These are phyloP conservation scores for Eolophus roseicapilla DNA, from an alignment of 2,113 vertebrate species.

Conservation along the genomic window DNA sequence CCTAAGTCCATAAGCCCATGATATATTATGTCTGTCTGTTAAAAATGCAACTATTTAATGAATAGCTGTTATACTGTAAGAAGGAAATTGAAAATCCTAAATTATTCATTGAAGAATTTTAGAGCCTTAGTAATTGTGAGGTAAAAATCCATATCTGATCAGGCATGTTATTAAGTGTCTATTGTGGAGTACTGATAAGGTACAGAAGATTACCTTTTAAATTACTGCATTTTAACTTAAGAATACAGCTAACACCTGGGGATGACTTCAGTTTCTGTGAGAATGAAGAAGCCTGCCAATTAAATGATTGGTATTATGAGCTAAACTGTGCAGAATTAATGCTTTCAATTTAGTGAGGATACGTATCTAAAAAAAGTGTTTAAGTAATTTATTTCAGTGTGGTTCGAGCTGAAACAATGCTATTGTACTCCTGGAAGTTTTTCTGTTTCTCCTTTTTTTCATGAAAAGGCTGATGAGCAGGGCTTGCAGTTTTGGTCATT, in stretches of 20 bases:
- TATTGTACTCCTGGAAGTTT: not conserved
- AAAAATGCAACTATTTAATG: not conserved
- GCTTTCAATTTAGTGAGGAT: not conserved
- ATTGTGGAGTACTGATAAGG: slow-evolving; percentile 3
- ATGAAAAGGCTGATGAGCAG: not conserved
- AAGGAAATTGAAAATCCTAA: not conserved
- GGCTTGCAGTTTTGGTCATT: not conserved
- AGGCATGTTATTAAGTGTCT: not conserved
- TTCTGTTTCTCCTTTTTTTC: not conserved
- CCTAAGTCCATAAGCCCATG: not conserved
- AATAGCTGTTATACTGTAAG: not conserved
- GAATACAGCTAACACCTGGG: not conserved
- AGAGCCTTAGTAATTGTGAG: not conserved
- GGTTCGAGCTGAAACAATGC: not conserved
- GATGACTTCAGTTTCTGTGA: not conserved
- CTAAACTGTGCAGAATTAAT: not conserved
- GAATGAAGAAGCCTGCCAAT: not conserved
- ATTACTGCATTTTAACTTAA: slow-evolving; percentile 13
- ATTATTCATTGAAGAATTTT: not conserved
- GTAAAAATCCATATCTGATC: slow-evolving; percentile 7
- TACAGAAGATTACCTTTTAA: slow-evolving; percentile 19
- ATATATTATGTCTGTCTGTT: not conserved
- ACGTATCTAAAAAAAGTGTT: not conserved
- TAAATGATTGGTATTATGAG: not conserved
- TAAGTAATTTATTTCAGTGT: not conserved